Percentiles rank a stretch among this genome's conserved stretches.
Conservation (phyloP, 1,140 invertebrate genomes). For the Globodera rostochiensis region DNA sequence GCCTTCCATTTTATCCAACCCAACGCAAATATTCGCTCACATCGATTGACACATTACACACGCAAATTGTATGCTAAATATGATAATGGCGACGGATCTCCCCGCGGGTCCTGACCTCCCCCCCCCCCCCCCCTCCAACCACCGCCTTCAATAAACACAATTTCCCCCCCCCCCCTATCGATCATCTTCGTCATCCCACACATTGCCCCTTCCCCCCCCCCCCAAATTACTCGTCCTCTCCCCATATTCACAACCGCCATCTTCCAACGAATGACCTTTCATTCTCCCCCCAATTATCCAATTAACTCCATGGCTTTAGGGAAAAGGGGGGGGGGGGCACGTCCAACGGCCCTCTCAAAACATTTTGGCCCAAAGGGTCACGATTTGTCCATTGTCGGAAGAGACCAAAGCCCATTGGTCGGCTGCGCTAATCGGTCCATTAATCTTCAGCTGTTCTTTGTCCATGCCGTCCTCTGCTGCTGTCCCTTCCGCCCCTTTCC, state of each 20-base stretch:
- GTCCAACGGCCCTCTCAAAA: neutral
- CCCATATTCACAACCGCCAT: neutral
- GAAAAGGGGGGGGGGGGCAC: too few relatives aligned
- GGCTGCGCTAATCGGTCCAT: neutral
- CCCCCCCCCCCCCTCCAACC: neutral
- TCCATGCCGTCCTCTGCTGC: neutral
- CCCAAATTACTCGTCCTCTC: neutral
- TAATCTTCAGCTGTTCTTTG: neutral
- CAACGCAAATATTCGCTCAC: neutral
- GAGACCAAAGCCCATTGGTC: neutral
- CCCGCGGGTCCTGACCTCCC: too few relatives aligned
- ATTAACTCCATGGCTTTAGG: too few relatives aligned
- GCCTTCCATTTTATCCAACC: neutral
- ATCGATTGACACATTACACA: neutral
- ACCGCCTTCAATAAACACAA: neutral
- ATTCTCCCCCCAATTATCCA: neutral
- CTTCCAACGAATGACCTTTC: neutral
- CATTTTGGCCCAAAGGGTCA: neutral
- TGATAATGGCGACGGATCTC: too few relatives aligned
- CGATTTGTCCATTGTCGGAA: too few relatives aligned
- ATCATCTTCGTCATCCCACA: neutral
- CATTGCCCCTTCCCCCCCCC: neutral
- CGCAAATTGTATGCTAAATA: too few relatives aligned
- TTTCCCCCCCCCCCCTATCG: neutral
- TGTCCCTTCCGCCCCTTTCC: neutral